These are phyloP conservation scores for Heliopora coerulea DNA, from an alignment of 92 coral and sea anemone genomes.

Conservation along the genomic window DNA sequence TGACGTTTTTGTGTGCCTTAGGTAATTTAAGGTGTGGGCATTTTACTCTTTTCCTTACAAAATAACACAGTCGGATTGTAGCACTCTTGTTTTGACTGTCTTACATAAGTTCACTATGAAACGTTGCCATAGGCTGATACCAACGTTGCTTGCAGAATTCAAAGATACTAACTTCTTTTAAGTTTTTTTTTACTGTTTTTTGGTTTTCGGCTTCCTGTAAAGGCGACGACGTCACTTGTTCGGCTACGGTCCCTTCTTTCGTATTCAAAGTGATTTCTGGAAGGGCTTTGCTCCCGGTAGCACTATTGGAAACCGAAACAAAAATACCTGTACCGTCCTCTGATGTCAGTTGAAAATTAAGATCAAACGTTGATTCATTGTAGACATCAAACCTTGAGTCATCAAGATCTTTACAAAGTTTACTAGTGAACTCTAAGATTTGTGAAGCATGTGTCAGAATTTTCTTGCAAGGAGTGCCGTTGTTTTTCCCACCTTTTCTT, in stretches of 20 bases:
- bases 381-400: background rate
- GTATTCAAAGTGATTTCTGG: background rate
- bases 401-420: background rate
- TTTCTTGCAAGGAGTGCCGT: background rate
- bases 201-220: background rate
- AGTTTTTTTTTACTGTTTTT: background rate
- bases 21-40: too few relatives aligned
- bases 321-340: background rate
- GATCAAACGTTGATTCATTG: background rate
- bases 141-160: too few relatives aligned
- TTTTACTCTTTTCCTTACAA: background rate
- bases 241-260: background rate
- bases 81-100: background rate
- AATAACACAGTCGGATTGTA: background rate
- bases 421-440: background rate
- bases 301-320: background rate
- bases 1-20: too few relatives aligned
- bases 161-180: background rate
- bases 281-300: background rate
- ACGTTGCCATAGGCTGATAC: background rate
- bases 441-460: background rate
- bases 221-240: background rate
- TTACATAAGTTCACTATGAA: background rate
- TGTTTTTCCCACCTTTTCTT: background rate
- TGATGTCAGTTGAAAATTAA: background rate